phyloP scores from a whole-genome alignment of 2,888 invertebrate species.

The Sarcophaga subvicina region DNA sequence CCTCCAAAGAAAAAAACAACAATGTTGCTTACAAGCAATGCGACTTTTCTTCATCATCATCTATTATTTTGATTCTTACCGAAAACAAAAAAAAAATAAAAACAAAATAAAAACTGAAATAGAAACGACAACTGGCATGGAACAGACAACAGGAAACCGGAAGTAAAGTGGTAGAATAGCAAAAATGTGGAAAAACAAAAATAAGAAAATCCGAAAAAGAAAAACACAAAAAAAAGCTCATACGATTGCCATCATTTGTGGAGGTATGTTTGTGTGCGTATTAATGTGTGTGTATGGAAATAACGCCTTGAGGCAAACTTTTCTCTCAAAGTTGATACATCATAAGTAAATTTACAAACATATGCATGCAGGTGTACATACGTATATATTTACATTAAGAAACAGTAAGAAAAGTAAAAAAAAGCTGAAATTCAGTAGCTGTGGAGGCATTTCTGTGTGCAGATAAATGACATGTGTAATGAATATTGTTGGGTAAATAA shows the following conservation, averaged over 20 bases:
- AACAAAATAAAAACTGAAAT: too few species aligned
- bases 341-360: conserved; percentile 15
- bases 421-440: neutral
- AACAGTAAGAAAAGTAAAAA: neutral
- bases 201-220: neutral
- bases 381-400: neutral
- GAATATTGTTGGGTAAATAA: conserved; percentile 56
- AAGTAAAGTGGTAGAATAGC: conserved; percentile 52
- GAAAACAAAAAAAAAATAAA: neutral
- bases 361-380: neutral
- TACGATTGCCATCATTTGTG: conserved; percentile 15
- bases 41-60: conserved; percentile 19
- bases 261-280: conserved; percentile 8
- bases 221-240: conserved; percentile 27
- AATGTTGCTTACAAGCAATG: neutral
- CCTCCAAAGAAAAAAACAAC: neutral
- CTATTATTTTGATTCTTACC: conserved; percentile 1
- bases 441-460: conserved; percentile 16
- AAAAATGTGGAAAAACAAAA: conserved; percentile 14
- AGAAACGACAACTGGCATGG: conserved; percentile 45
- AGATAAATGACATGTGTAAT: conserved; percentile 63
- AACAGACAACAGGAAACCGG: conserved; percentile 64
- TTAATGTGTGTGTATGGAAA: neutral
- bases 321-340: conserved; percentile 38
- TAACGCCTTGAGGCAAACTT: conserved; percentile 26